Evolutionary conservation across 2,797 vertebrate species (phyloP).

Genomic region (Pantherophis vulpinus): DNA sequence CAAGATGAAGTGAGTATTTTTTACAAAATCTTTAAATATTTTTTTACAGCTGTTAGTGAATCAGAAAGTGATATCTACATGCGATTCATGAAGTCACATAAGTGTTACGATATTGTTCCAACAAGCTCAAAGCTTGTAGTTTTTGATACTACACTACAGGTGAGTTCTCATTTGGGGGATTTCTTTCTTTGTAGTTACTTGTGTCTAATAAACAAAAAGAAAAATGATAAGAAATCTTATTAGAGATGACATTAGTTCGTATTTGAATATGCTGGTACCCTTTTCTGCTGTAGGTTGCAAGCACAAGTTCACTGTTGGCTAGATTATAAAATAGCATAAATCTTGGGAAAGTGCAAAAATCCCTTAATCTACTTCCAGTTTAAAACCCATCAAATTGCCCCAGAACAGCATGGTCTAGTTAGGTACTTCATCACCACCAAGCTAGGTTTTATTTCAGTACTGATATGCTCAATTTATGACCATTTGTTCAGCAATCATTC

Average conservation of each 20-base stretch:
- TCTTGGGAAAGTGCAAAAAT: not conserved
- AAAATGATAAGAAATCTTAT: not conserved
- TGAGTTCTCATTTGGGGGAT: constrained; percentile 65
- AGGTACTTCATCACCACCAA: not conserved
- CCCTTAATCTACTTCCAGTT: not conserved
- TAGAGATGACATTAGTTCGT: not conserved
- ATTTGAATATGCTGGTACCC: not conserved
- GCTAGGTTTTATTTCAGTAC: not conserved
- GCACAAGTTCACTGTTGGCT: not conserved
- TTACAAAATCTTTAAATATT: not conserved
- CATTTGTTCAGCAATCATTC: not conserved
- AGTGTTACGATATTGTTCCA: constrained; percentile 96
- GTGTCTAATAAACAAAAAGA: not conserved
- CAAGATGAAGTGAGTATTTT: not conserved
- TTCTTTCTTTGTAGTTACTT: not conserved
- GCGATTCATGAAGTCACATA: constrained; percentile 96
- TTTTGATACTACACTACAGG: constrained; percentile 95
- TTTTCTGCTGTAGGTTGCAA: not conserved
- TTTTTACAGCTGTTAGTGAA: constrained; percentile 80
- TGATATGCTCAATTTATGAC: not conserved
- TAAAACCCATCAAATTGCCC: not conserved
- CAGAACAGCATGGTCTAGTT: not conserved
- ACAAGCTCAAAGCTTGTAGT: constrained; percentile 96
- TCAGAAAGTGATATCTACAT: constrained; percentile 94
- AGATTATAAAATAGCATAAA: not conserved